A percentile compares a stretch with the other conserved stretches of the same genome.
These are phyloP conservation scores for Panagrolaimus sp. DNA, from an alignment of 1,140 invertebrate genomes.

Conservation along the genomic window DNA sequence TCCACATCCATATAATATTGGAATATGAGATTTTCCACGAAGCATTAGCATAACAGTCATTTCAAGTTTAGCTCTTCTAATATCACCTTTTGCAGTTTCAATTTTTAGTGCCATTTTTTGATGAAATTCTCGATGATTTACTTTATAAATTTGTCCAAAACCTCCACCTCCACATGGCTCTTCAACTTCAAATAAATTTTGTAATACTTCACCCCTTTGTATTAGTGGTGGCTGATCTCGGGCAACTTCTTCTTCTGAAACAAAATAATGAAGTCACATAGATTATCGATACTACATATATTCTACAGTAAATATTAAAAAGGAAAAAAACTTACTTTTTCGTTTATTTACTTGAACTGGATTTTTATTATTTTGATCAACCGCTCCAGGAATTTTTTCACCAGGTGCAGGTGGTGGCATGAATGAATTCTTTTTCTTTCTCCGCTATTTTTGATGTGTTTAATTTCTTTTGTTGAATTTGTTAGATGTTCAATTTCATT, in stretches of 20 bases:
- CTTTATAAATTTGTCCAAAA: conserved; percentile 7
- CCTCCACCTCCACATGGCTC: conserved; percentile 3
- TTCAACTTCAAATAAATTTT: conserved; percentile 4
- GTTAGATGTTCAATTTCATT: no score
- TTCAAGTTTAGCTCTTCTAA: background rate
- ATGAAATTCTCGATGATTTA: conserved; percentile 4
- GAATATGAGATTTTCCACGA: conserved; percentile 3
- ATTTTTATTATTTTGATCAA: no score
- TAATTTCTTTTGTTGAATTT: no score
- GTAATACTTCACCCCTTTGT: background rate
- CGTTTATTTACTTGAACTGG: no score
- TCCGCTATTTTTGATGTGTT: no score
- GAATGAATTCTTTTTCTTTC: no score
- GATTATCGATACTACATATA: no score
- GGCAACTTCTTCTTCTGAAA: background rate
- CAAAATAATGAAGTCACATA: no score
- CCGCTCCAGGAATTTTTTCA: no score
- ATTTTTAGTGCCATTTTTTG: conserved; percentile 7
- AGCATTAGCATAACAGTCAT: conserved; percentile 11
- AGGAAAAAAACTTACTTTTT: no score
- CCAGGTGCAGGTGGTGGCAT: no score
- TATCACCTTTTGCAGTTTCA: background rate
- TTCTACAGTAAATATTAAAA: no score
- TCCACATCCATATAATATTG: conserved; percentile 5
- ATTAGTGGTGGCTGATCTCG: background rate